A percentile compares a stretch with the other conserved stretches of the same genome.
These are phyloP conservation scores for Cephus pygmeus DNA, from an alignment of 2,888 invertebrate species.

Conservation along the genomic window DNA sequence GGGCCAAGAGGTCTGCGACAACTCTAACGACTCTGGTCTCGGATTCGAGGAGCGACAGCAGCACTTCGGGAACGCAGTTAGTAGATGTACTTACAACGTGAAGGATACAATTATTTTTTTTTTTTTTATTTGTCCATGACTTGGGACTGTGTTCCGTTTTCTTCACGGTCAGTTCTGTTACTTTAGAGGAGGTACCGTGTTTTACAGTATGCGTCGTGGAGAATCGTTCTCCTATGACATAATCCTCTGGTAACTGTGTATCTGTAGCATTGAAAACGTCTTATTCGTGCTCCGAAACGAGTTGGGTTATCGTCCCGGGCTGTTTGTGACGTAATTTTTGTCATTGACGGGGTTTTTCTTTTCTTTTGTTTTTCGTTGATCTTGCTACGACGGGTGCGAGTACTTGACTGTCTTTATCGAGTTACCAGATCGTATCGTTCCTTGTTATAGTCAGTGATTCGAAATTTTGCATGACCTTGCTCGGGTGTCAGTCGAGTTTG, in stretches of 20 bases:
- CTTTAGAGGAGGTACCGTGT: neutral
- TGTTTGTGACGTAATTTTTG: neutral
- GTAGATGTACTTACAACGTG: conserved; percentile 15
- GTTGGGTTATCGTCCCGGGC: neutral
- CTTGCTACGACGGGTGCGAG: neutral
- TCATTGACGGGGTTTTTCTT: neutral
- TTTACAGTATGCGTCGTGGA: neutral
- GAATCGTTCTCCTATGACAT: neutral
- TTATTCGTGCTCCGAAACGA: neutral
- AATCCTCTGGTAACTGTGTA: neutral
- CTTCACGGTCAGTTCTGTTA: neutral
- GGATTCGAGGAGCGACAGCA: conserved; percentile 81
- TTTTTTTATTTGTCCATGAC: neutral
- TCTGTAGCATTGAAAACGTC: neutral
- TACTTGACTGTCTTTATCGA: neutral
- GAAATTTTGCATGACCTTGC: neutral
- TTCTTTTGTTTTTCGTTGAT: neutral
- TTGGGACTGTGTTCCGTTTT: neutral
- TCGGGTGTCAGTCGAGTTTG: neutral
- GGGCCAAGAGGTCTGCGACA: conserved; percentile 77
- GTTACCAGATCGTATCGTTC: neutral
- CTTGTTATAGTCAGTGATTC: neutral
- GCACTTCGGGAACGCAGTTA: conserved; percentile 56
- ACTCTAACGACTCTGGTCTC: conserved; percentile 90
- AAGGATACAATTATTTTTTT: neutral